A percentile compares a stretch with the other conserved stretches of the same genome.
Conservation (phyloP, 2,797 vertebrate genomes). For the Rhinichthys osculus region DNA sequence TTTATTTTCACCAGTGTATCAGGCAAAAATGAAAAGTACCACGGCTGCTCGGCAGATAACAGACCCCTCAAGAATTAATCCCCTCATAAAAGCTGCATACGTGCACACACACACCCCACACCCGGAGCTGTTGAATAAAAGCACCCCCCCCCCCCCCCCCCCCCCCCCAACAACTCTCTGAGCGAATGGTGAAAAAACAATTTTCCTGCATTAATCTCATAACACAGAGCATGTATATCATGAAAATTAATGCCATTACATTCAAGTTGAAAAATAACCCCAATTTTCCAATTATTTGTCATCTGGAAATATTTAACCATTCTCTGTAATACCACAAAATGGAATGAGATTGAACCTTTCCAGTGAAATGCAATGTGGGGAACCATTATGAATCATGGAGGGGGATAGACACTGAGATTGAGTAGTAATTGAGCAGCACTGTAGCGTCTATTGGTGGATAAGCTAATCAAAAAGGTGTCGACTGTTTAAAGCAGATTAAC, state of each 20-base stretch:
- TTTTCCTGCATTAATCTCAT: constrained; percentile 50
- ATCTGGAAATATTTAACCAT: constrained; percentile 57
- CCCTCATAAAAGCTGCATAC: constrained; percentile 39
- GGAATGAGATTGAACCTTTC: constrained; percentile 1
- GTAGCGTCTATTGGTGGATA: constrained; percentile 13
- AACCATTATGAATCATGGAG: neutral
- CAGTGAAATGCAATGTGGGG: constrained; percentile 8
- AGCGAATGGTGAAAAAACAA: constrained; percentile 34
- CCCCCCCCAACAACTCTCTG: neutral
- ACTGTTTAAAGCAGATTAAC: constrained; percentile 56
- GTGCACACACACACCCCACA: constrained; percentile 54
- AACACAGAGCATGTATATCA: constrained; percentile 45
- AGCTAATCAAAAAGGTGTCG: constrained; percentile 50
- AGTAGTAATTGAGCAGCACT: neutral
- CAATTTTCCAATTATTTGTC: constrained; percentile 50
- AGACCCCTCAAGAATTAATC: constrained; percentile 63
- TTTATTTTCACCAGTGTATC: constrained; percentile 57
- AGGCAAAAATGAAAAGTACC: constrained; percentile 59
- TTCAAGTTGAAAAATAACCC: constrained; percentile 37
- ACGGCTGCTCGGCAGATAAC: constrained; percentile 57
- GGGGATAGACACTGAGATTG: neutral
- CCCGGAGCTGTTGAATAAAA: constrained; percentile 46
- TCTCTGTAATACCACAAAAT: constrained; percentile 39
- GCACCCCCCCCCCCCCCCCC: no score
- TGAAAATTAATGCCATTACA: constrained; percentile 57